Percentiles rank a stretch among this genome's conserved stretches.
These are phyloP conservation scores for Chaetophractus vellerosus DNA, from an alignment of 2,797 vertebrate genomes.

Conservation along the genomic window DNA sequence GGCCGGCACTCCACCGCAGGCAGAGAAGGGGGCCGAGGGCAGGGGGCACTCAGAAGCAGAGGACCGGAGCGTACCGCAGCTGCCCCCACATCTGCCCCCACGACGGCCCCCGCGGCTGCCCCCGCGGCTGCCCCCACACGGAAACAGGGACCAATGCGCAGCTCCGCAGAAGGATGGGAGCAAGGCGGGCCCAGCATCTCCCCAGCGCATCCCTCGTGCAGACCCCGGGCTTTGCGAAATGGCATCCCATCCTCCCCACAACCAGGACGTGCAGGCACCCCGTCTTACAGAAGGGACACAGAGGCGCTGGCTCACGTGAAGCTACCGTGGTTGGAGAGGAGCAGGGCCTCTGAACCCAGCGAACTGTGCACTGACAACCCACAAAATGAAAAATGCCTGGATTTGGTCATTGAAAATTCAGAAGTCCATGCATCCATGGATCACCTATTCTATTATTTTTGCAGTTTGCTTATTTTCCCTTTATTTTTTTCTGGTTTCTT, in stretches of 20 bases:
- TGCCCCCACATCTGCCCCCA: no score
- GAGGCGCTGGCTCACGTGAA: no score
- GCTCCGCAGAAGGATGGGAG: no score
- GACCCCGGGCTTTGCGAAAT: no score
- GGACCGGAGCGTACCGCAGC: background rate
- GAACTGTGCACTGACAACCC: background rate
- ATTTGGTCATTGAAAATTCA: constrained; percentile 15
- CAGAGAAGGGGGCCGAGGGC: background rate
- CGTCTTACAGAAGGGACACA: background rate
- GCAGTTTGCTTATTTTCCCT: background rate
- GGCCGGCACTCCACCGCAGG: background rate
- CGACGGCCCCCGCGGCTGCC: no score
- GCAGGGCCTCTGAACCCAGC: no score
- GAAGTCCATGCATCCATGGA: background rate
- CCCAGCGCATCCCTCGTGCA: no score
- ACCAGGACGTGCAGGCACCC: background rate
- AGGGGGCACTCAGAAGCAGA: background rate
- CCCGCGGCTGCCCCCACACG: no score
- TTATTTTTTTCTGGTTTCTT: constrained; percentile 51
- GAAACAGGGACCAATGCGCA: no score
- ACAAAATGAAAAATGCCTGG: background rate
- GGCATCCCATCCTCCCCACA: background rate
- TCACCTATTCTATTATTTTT: background rate
- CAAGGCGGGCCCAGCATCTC: no score
- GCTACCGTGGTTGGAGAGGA: background rate